Base-by-base conservation (phyloP, 2,888 invertebrate genomes). In the Eupeodes luniger region DNA sequence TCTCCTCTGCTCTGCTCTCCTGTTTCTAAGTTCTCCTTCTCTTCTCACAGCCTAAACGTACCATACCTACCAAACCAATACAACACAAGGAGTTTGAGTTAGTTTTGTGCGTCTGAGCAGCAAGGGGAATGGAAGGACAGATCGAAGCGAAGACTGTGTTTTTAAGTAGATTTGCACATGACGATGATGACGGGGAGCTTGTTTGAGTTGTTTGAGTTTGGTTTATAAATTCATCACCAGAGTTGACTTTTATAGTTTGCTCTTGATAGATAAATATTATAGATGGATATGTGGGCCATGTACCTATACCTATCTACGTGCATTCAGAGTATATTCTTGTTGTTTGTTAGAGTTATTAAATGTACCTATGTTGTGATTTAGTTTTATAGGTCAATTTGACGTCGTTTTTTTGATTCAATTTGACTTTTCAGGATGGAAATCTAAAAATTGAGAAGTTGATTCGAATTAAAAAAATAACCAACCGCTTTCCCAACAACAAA, bases 61-160 rank as follows among this genome's bases (percentile, higher is more conserved):
- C 27, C 40, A 40, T 9, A 40, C 40, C 40, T 9, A 40, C 40
- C 40, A 40, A 7, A 40, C 40, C 40, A 40, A 40, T 40, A 40
- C 6, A 40, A 40, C 40, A 44, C 9, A 55, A 36, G 16, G 11
- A 36, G 55, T 16, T 27, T 27, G 27, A 27, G 27, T 27, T 27
- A 27, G 27, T 27, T 14, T 55, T 70, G 34, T 70, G 69, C 69
- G 69, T 53, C 55, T 70, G 69, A 70, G 69, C 69, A 69, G n/a
- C 69, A 55, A 69, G 14, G 12, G 55, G 14, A 69, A 53, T 40
- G 55, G 40, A 70, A 40, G 40, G 40, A 16, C 69, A 40, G 19
- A 70, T 55, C 40, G 36, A 47, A 66, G 14, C 40, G 36, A 47
- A 66, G 14, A 66, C 66, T 66, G 47, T 47, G 44, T 64, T 64